Base-by-base conservation (phyloP, 2,888 invertebrate genomes). In the Drosophila gaucha region DNA sequence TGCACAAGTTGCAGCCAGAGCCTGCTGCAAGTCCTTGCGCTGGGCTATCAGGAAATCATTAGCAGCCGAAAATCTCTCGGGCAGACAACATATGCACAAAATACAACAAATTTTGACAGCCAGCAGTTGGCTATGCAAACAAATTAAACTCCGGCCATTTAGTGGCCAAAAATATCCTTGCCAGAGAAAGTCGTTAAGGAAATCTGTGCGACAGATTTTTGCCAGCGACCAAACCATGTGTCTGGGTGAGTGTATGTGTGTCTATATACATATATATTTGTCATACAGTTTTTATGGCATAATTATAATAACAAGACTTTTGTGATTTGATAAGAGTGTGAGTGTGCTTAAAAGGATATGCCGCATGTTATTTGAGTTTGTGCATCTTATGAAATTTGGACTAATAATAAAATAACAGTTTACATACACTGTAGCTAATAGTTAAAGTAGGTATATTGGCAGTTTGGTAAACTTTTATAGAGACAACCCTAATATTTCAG, bases 31-130 rank as follows among this genome's bases (percentile, higher is more conserved):
- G 35, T 46, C 12, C 39, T 52, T 16, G 31, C 35, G 33, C 43
- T 63, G 70, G 77, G 71, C 70, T 88, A 88, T 87, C 88, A 87
- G 87, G 87, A 87, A 86, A 84, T 88, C 87, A 87, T 87, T 88
- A 88, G 86, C 65, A 77, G 47, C 71, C 63, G 14, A 60, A 58
- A 71, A 50, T 67, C 38, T 58, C 36, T 35, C 33, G 6, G 24
- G 33, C 59, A 54, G 57, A 63, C 78, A 75, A 67, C 85, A 82
- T 75, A 83, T 78, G 78, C 74, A 72, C 57, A 59, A 72, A 59
- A 67, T 67, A 59, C 44, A 44, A 44, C 28, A 30, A 46, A 10
- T 28, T 57, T 47, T 65, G 70, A 44, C 51, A 58, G 33, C 26
- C 46, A 30, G 55, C 56, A 70, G 51, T 57, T 39, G 51, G 51